Evolutionary conservation across 2,888 invertebrate genomes (phyloP), one percentile per base, ranked within the genome.

Genomic region (Autographa gamma): DNA sequence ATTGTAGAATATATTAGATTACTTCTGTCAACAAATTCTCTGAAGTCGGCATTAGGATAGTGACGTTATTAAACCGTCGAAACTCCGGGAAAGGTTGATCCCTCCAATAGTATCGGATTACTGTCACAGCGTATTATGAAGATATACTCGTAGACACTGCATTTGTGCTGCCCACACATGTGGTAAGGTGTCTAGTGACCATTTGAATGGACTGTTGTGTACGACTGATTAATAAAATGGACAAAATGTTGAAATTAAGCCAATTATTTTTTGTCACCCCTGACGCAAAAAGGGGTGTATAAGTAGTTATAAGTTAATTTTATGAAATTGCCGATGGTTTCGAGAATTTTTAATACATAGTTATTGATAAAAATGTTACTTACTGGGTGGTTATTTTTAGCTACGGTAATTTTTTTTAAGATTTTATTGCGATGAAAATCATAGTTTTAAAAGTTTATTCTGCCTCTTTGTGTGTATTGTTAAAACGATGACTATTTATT

Each of bases 61-160:
- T 14, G 25, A 25, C 25, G 41, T 43, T 43, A 43, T 43, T 43
- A 43, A 43, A 43, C 43, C 16, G 2, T 43, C 6, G 48, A 48
- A 48, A 48, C n/a, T n/a, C 48, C 16, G 8, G 48, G 48, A n/a
- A 48, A 5, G 7, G 48, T 6, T 16, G 43, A 7, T 48, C 48
- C n/a, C n/a, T n/a, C 48, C n/a, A 43, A 48, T 48, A 48, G 48
- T 48, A 48, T 48, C n/a, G 48, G 48, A n/a, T 48, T 48, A 48
- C n/a, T 16, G 48, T 48, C n/a, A n/a, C 2, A 5, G 1, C n/a
- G 48, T 48, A 6, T 48, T n/a, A 48, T 48, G 0, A n/a, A 48
- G 5, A 16, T 43, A 16, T 43, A 43, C 6, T n/a, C 14, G 14
- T 14, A n/a, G n/a, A 16, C 1, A n/a, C n/a, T 48, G n/a, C n/a